Evolutionary conservation across 2,888 invertebrate species (phyloP).

Genomic region (Perizoma flavofasciatum): DNA sequence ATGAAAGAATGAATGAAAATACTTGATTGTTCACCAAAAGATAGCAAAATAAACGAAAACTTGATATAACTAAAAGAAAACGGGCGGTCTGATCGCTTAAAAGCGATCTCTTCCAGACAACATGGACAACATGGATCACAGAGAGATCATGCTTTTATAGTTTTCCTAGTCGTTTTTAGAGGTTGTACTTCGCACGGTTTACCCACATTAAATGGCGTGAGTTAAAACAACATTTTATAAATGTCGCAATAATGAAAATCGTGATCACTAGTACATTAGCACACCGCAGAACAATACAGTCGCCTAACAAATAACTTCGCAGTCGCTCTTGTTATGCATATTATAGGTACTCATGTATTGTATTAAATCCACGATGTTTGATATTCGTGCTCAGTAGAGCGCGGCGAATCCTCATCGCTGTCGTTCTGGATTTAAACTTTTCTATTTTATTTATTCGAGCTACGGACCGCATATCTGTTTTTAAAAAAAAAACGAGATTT

Average conservation of each 20-base stretch:
- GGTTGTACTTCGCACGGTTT: too few species aligned
- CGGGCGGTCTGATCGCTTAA: too few species aligned
- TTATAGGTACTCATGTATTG: conserved; percentile 32
- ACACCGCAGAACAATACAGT: conserved; percentile 37
- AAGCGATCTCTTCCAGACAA: too few species aligned
- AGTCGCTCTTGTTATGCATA: conserved; percentile 35
- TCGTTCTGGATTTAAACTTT: conserved; percentile 46
- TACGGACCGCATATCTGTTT: conserved; percentile 13
- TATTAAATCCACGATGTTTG: conserved; percentile 43
- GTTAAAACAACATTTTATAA: too few species aligned
- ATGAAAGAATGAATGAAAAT: too few species aligned
- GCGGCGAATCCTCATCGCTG: conserved; percentile 43
- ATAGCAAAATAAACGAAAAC: too few species aligned
- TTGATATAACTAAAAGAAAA: too few species aligned
- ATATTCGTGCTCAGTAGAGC: conserved; percentile 48
- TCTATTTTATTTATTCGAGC: conserved; percentile 39
- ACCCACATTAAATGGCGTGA: too few species aligned
- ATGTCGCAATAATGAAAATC: conserved; percentile 35
- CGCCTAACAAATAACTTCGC: conserved; percentile 44
- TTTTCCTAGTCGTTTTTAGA: too few species aligned
- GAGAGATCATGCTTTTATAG: too few species aligned
- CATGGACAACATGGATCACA: too few species aligned
- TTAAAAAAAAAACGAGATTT: neutral
- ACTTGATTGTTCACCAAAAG: too few species aligned
- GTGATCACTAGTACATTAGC: conserved; percentile 41